Evolutionary conservation across 2,797 vertebrate species (phyloP).

Genomic region (Coregonus suidteri): DNA sequence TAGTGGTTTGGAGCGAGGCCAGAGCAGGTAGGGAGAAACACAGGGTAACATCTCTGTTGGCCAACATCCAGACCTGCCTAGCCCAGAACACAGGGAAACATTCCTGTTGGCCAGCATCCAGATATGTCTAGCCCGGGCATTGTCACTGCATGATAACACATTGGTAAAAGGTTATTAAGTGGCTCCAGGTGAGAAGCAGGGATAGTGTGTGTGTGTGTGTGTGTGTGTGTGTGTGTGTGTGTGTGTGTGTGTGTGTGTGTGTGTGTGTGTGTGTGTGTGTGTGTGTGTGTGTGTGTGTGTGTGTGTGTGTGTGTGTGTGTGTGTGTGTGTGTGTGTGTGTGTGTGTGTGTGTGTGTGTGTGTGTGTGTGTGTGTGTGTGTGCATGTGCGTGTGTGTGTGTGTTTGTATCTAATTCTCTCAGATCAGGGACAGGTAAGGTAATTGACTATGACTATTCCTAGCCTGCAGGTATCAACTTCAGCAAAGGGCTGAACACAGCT

Average conservation of each 20-base stretch:
- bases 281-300: no score
- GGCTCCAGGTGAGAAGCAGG: background rate
- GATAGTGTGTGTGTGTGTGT: background rate
- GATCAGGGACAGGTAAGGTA: conserved; percentile 31
- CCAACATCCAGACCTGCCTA: background rate
- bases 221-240: no score
- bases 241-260: no score
- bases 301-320: no score
- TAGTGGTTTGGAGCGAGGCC: background rate
- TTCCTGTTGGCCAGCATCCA: background rate
- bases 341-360: background rate
- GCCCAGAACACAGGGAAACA: background rate
- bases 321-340: background rate
- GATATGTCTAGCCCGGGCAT: background rate
- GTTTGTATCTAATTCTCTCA: conserved; percentile 9
- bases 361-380: background rate
- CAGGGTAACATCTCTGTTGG: background rate
- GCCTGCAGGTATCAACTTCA: conserved; percentile 15
- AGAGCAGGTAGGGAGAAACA: background rate
- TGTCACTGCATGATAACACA: background rate
- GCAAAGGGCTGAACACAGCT: background rate
- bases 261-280: no score
- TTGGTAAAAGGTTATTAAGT: background rate
- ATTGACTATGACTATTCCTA: conserved; percentile 13
- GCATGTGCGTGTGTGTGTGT: background rate